phyloP scores from a whole-genome alignment of 2,113 vertebrate species.

The Antechinus flavipes region DNA sequence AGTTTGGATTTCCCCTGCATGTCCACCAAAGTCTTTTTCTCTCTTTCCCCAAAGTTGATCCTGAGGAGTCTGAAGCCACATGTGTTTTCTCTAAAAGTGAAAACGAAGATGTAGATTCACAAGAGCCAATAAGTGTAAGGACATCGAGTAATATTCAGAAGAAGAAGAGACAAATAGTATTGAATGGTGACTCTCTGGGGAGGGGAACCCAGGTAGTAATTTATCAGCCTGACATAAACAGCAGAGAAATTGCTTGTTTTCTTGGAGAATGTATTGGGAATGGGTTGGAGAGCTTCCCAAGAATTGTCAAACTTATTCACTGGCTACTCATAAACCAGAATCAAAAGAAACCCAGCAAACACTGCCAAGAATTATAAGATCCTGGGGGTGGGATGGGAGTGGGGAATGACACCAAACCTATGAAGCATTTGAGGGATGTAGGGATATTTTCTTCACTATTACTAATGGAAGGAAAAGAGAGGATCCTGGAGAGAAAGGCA shows the following conservation, averaged over 20 bases:
- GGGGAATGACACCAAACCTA: not conserved
- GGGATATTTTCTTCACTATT: not conserved
- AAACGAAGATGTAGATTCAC: not conserved
- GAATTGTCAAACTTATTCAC: not conserved
- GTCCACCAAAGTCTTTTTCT: not conserved
- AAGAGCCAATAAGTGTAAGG: not conserved
- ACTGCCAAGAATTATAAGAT: not conserved
- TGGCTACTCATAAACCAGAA: not conserved
- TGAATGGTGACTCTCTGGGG: not conserved
- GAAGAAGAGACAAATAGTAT: not conserved
- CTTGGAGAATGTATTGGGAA: not conserved
- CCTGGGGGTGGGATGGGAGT: too few relatives aligned
- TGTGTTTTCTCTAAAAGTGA: not conserved
- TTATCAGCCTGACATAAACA: not conserved
- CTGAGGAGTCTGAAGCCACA: not conserved
- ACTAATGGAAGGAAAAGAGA: not conserved
- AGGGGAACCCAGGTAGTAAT: not conserved
- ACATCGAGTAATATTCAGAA: not conserved
- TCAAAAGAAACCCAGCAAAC: not conserved
- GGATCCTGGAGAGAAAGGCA: not conserved
- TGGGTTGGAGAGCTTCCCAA: not conserved
- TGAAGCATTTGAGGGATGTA: not conserved
- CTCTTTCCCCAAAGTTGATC: not conserved
- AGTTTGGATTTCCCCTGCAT: not conserved
- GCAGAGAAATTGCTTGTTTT: not conserved